Base-by-base conservation (phyloP, 2,888 invertebrate genomes). In the Acronicta aceris region DNA sequence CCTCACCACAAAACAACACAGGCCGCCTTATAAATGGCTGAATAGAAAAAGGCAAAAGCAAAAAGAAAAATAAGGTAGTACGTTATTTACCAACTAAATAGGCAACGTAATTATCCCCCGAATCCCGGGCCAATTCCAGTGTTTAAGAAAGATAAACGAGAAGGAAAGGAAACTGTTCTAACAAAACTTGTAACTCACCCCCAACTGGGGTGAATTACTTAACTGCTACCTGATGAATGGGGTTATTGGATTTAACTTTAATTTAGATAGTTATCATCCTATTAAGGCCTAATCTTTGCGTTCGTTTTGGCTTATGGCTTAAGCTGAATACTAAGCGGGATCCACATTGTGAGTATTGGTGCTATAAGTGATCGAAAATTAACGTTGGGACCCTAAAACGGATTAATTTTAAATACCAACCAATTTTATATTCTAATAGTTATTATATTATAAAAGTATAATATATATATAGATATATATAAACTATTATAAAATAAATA, bases 71-170 rank as follows among this genome's bases (percentile, higher is more conserved):
- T 81, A 85, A 83, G 79, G 81, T 81, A 80, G 74, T 82, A 78
- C 78, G 83, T 85, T 85, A 86, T 86, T 87, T 89, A 88, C 84
- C 85, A 85, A 84, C 86, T 86, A 90, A 89, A 88, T 89, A 89
- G 88, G 89, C 86, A 85, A 89, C 83, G 90, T 92, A 93, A 93
- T 93, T 94, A 94, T 89, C 91, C 88, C 82, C 84, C 72, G 85
- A 86, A 91, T 91, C 90, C 91, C 91, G 81, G 79, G 88, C 89
- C 90, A 90, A 93, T 91, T 92, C 89, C 90, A 89, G 88, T 93
- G 91, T 92, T 92, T 92, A 94, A 94, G 93, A 92, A 91, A 94
- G 94, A 94, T 94, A 93, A 94, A 94, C 91, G 94, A 88, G 86
- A 83, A 86, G 81, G 81, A 88, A 91, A 89, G 88, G 86, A 89